Evolutionary conservation across 2,888 invertebrate genomes (phyloP).

Genomic region (Silvanus unidentatus): DNA sequence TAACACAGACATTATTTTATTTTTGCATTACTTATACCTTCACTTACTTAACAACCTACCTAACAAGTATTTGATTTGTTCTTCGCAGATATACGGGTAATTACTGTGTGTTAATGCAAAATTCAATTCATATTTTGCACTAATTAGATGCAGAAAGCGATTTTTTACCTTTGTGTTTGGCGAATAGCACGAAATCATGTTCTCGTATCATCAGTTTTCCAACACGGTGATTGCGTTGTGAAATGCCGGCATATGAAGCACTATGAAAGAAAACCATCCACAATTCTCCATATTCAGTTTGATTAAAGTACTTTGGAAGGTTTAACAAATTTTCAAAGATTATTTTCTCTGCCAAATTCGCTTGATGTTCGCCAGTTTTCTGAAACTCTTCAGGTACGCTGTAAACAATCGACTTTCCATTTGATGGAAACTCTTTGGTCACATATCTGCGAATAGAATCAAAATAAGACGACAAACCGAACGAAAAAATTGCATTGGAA

Average conservation of each 20-base stretch:
- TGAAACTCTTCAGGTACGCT: slow-evolving; percentile 34
- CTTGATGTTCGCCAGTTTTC: slow-evolving; percentile 35
- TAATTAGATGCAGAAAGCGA: no score
- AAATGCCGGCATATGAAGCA: slow-evolving; percentile 38
- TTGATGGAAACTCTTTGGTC: slow-evolving; percentile 35
- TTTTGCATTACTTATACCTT: no score
- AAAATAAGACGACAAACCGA: no score
- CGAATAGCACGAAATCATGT: slow-evolving; percentile 41
- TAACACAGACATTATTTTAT: no score
- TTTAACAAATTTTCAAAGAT: slow-evolving; percentile 31
- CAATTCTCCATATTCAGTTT: slow-evolving; percentile 12
- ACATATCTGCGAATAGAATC: slow-evolving; percentile 31
- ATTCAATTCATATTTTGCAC: no score
- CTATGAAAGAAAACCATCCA: slow-evolving; percentile 41
- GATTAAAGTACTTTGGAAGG: slow-evolving; percentile 12
- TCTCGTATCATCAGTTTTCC: slow-evolving; percentile 41
- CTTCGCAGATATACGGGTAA: no score
- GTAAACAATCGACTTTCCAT: slow-evolving; percentile 26
- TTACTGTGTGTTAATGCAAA: no score
- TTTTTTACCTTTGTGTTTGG: slow-evolving; percentile 32
- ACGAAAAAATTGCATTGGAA: no score
- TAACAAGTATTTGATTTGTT: no score
- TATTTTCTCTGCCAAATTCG: slow-evolving; percentile 33
- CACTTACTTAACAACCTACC: no score
- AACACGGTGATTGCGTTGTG: slow-evolving; percentile 35